Conservation (phyloP, 37 sponge, comb jelly and placozoan genomes). For the Crambe crambe region DNA sequence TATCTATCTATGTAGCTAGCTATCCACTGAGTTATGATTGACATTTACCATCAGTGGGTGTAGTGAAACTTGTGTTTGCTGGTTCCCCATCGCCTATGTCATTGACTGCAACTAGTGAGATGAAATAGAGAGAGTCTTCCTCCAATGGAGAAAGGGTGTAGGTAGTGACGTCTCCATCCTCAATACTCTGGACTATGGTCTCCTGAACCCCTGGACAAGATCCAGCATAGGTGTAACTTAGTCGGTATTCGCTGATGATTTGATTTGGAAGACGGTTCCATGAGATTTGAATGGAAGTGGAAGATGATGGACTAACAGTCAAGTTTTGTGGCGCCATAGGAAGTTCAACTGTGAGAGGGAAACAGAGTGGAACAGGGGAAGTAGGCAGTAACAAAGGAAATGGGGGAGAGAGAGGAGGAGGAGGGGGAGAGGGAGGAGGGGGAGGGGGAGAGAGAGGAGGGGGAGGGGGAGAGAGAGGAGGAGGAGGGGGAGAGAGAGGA, state of each 20-base stretch:
- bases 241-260: background rate
- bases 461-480: background rate
- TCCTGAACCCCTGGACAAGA: background rate
- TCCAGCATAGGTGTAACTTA: background rate
- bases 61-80: too few species aligned
- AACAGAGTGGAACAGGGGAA: background rate
- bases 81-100: background rate
- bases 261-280: too few species aligned
- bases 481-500: too few species aligned
- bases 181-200: background rate
- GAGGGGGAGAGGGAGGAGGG: background rate
- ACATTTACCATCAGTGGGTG: too few species aligned
- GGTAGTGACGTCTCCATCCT: background rate
- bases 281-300: too few species aligned
- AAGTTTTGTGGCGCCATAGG: too few species aligned
- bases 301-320: too few species aligned
- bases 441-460: slow-evolving; percentile 2
- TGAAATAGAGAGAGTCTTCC: background rate
- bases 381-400: background rate
- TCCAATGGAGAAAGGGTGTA: background rate
- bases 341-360: too few species aligned
- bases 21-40: too few species aligned
- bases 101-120: background rate
- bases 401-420: background rate
- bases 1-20: too few species aligned